Conservation (phyloP, 2,888 invertebrate genomes). For the Cyrtodaria siliqua region DNA sequence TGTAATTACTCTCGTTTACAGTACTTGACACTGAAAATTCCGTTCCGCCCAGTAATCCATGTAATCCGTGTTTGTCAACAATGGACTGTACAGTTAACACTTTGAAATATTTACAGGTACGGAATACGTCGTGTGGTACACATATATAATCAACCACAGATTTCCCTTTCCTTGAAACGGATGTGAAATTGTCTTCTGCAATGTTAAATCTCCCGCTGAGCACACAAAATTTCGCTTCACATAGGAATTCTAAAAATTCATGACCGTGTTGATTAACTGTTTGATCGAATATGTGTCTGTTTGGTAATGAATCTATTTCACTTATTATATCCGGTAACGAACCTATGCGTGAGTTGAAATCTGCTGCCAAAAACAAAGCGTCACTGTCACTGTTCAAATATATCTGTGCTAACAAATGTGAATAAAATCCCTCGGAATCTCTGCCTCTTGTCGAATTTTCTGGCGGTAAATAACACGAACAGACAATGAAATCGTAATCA, state of each 20-base stretch:
- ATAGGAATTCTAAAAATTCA: conserved; percentile 28
- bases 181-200: conserved; percentile 43
- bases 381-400: conserved; percentile 34
- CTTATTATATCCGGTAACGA: conserved; percentile 17
- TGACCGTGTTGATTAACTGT: conserved; percentile 31
- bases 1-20: neutral
- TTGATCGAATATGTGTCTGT: conserved; percentile 11
- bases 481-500: conserved; percentile 3
- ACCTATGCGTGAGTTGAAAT: conserved; percentile 44
- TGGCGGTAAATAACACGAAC: conserved; percentile 23
- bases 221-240: conserved; percentile 33
- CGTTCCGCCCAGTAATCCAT: conserved; percentile 15
- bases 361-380: conserved; percentile 20
- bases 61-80: conserved; percentile 3
- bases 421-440: conserved; percentile 33
- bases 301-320: conserved; percentile 28
- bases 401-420: conserved; percentile 33
- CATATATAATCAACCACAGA: too few species aligned
- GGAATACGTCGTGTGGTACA: conserved; percentile 36
- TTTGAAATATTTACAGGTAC: conserved; percentile 28
- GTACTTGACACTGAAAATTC: conserved; percentile 5
- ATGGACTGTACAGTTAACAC: conserved; percentile 14
- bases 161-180: conserved; percentile 34
- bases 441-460: conserved; percentile 33
- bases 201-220: too few species aligned